These are phyloP conservation scores for Vidua chalybeata DNA, from an alignment of 2,113 vertebrate species.

Conservation along the genomic window DNA sequence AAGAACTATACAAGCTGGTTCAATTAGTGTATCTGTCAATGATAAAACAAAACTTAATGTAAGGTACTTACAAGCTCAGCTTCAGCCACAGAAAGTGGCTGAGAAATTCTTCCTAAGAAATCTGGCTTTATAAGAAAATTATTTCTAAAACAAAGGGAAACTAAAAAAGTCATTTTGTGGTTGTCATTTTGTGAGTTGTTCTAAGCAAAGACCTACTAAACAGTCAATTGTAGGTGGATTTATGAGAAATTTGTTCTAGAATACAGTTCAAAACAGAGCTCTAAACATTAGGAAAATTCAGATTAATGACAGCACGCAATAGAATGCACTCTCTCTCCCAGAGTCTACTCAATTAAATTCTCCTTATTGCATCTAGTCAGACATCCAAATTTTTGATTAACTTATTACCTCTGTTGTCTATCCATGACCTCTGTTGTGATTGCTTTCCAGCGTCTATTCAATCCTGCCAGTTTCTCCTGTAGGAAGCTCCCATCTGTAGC, in stretches of 20 bases:
- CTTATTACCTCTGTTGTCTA: conserved; percentile 83
- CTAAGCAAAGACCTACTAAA: background rate
- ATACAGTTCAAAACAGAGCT: background rate
- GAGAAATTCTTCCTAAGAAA: background rate
- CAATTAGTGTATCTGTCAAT: background rate
- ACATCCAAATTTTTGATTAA: background rate
- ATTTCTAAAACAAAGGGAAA: background rate
- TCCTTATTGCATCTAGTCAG: background rate
- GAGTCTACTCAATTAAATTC: background rate
- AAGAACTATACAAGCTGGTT: background rate
- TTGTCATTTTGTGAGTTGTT: background rate
- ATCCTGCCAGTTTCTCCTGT: conserved; percentile 82
- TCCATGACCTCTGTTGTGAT: conserved; percentile 76
- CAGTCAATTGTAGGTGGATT: background rate
- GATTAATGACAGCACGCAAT: background rate
- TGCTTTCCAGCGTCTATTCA: conserved; percentile 83
- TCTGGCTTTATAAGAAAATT: background rate
- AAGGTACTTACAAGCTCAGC: background rate
- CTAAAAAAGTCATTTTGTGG: background rate
- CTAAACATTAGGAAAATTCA: background rate
- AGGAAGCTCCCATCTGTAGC: conserved; percentile 83
- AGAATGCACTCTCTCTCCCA: background rate
- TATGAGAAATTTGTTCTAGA: background rate
- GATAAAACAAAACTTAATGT: background rate
- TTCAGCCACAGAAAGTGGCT: background rate